Evolutionary conservation across 2,113 vertebrate genomes (phyloP).

Genomic region (human): GRCh38 chr13:36642001-36642500

Average conservation of each 20-base stretch:
- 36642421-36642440: not conserved
- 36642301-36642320: not conserved
- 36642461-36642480: conserved; percentile 26
- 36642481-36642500: not conserved
- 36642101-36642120: not conserved
- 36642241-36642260: not conserved
- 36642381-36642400: conserved; percentile 18
- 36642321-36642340: conserved; percentile 19
- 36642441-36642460: not conserved
- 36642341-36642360: not conserved
- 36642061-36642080: not conserved
- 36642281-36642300: not conserved
- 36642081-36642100: not conserved
- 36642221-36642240: not conserved
- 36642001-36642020: not conserved
- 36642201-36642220: not conserved
- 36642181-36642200: not conserved
- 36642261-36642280: not conserved
- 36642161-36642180: not conserved
- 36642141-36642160: not conserved
- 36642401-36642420: conserved; percentile 36
- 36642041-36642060: not conserved
- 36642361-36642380: not conserved
- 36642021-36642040: not conserved
- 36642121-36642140: not conserved